Evolutionary conservation across 2,888 invertebrate genomes (phyloP).

Genomic region (Mimumesa dahlbomi): DNA sequence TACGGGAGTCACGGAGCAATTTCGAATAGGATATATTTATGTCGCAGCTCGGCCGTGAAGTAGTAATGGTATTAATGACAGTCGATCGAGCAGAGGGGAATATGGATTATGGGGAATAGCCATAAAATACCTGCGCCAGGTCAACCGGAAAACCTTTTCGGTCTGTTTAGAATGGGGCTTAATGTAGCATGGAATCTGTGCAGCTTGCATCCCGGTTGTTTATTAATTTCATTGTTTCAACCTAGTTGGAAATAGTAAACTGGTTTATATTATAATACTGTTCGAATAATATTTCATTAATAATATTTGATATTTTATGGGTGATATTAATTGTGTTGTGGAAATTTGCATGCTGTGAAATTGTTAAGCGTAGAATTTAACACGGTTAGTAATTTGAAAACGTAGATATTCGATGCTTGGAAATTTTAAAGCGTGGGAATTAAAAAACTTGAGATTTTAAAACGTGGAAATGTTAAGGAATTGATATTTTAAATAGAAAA

Average conservation of each 20-base stretch:
- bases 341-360: too few species aligned
- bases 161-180: conserved; percentile 7
- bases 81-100: conserved; percentile 25
- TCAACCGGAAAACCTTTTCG: conserved; percentile 15
- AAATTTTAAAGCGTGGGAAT: too few species aligned
- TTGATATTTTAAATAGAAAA: too few species aligned
- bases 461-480: not conserved
- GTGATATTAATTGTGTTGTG: too few species aligned
- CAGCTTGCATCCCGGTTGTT: conserved; percentile 26
- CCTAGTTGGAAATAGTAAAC: too few species aligned
- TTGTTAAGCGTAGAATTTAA: too few species aligned
- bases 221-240: conserved; percentile 19
- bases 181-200: not conserved
- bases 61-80: conserved; percentile 48
- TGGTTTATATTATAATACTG: too few species aligned
- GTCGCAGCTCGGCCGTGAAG: conserved; percentile 36
- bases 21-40: conserved; percentile 38
- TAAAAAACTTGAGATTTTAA: too few species aligned
- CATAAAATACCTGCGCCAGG: conserved; percentile 25
- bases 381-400: too few species aligned
- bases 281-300: too few species aligned
- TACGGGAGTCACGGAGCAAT: conserved; percentile 27
- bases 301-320: too few species aligned
- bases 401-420: too few species aligned
- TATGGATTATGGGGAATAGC: conserved; percentile 30